Evolutionary conservation across 2,888 invertebrate genomes (phyloP).

Genomic region (Phaonia tiefii): DNA sequence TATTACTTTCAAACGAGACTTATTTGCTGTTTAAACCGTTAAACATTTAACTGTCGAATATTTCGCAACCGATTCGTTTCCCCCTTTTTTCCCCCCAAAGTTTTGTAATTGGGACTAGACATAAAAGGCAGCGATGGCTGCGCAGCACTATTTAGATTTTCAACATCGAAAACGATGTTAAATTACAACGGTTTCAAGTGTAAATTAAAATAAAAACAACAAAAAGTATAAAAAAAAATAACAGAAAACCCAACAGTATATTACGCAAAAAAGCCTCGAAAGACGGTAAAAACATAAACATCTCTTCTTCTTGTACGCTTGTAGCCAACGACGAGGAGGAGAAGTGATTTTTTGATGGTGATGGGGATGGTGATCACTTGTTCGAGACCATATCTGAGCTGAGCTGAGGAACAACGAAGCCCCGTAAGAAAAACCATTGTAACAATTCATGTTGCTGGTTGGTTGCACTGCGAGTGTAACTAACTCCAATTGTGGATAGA

Average conservation of each 20-base stretch:
- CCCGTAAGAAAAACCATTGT: not conserved
- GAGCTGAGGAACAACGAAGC: not conserved
- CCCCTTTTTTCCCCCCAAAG: not conserved
- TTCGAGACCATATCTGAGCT: constrained; percentile 1
- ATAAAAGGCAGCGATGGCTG: not conserved
- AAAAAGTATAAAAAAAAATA: constrained; percentile 30
- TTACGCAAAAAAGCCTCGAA: constrained; percentile 21
- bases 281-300: not conserved
- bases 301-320: not conserved
- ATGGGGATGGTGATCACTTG: constrained; percentile 17
- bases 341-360: not conserved
- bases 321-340: not conserved
- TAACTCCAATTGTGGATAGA: too few relatives aligned
- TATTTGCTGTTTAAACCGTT: not conserved
- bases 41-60: constrained; percentile 19
- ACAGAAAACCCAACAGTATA: constrained; percentile 17
- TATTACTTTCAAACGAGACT: too few relatives aligned
- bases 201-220: constrained; percentile 52
- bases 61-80: constrained; percentile 20
- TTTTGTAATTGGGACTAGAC: constrained; percentile 13
- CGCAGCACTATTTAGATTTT: constrained; percentile 27
- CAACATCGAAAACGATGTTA: constrained; percentile 45
- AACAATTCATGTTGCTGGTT: not conserved
- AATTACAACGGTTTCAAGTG: constrained; percentile 51
- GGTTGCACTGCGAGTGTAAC: not conserved